A percentile compares a stretch with the other conserved stretches of the same genome.
These are phyloP conservation scores for Sarcophaga subvicina DNA, from an alignment of 2,888 invertebrate species.

Conservation along the genomic window DNA sequence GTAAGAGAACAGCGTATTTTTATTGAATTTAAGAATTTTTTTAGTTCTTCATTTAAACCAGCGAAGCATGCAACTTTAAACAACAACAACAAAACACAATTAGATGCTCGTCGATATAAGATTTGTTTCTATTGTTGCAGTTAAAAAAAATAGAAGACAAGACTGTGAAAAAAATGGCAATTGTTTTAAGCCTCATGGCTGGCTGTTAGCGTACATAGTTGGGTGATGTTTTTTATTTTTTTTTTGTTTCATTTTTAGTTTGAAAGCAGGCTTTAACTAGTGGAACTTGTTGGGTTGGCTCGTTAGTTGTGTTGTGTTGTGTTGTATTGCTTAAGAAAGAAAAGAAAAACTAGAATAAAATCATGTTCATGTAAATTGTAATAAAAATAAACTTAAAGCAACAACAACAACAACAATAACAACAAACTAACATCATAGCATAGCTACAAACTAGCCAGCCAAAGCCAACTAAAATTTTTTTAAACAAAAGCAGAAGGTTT, in stretches of 20 bases:
- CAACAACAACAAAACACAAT: slow-evolving; percentile 28
- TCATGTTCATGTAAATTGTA: slow-evolving; percentile 50
- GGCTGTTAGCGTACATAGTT: slow-evolving; percentile 6
- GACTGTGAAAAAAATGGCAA: not conserved
- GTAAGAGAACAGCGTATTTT: not conserved
- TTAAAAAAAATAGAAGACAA: not conserved
- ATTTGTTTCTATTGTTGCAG: slow-evolving; percentile 37
- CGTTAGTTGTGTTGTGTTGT: slow-evolving; percentile 27
- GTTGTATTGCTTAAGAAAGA: slow-evolving; percentile 4
- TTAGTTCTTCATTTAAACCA: slow-evolving; percentile 46
- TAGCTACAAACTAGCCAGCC: not conserved
- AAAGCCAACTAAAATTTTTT: not conserved
- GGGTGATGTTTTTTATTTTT: not conserved
- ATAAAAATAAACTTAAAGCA: slow-evolving; percentile 55
- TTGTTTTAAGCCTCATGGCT: slow-evolving; percentile 28
- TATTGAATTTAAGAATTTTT: slow-evolving; percentile 13
- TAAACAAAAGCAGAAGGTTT: slow-evolving; percentile 9
- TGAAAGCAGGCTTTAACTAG: slow-evolving; percentile 38
- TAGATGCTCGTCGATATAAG: slow-evolving; percentile 49
- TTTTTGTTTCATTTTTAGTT: not conserved
- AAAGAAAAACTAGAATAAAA: slow-evolving; percentile 62
- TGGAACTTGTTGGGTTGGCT: slow-evolving; percentile 40
- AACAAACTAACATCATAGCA: not conserved
- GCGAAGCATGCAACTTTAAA: slow-evolving; percentile 31
- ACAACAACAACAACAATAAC: slow-evolving; percentile 15